phyloP scores from a whole-genome alignment of 2,113 vertebrate genomes.

The Mesitornis unicolor region DNA sequence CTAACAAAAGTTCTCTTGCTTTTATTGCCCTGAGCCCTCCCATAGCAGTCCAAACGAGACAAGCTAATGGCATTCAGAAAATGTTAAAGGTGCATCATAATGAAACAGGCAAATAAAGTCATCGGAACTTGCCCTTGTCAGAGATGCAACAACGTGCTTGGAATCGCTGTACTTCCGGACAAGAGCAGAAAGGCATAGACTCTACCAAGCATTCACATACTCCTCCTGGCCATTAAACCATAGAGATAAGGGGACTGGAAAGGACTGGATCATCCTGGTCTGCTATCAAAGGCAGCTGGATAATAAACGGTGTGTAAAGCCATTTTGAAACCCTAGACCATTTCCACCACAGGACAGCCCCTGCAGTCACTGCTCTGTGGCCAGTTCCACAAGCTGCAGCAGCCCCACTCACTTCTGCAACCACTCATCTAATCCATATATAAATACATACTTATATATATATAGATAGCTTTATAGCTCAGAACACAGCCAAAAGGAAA shows the following conservation, averaged over 20 bases:
- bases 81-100: conserved; percentile 14
- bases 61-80: neutral
- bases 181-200: neutral
- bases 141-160: accelerated
- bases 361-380: neutral
- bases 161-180: neutral
- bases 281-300: neutral
- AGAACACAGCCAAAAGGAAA: neutral
- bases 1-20: neutral
- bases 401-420: too few species aligned
- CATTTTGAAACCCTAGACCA: accelerated
- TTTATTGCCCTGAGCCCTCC: neutral
- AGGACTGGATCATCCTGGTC: neutral
- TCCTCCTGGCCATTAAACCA: neutral
- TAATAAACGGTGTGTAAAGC: neutral
- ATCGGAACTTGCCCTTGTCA: neutral
- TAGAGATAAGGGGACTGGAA: neutral
- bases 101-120: conserved; percentile 16
- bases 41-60: neutral
- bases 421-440: too few species aligned
- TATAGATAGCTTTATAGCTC: accelerated
- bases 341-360: neutral
- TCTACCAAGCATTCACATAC: neutral
- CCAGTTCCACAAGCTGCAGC: neutral
- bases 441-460: accelerated